phyloP scores from a whole-genome alignment of 2,888 invertebrate species.

The Merodon equestris region DNA sequence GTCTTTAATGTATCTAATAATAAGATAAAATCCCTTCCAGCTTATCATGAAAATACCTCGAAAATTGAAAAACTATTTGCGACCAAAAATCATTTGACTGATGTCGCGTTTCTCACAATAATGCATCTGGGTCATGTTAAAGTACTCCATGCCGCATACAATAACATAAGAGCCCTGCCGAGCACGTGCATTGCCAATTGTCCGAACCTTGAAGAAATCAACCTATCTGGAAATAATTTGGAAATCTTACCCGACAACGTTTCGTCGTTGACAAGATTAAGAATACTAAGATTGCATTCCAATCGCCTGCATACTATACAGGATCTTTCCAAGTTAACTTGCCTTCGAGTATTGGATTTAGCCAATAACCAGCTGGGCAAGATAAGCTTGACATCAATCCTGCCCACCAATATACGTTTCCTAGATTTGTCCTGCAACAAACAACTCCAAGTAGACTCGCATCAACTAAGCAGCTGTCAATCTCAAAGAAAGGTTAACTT shows the following conservation, averaged over 20 bases:
- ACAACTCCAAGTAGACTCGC: slow-evolving; percentile 89
- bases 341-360: slow-evolving; percentile 88
- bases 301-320: slow-evolving; percentile 88
- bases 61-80: slow-evolving; percentile 85
- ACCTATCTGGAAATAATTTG: slow-evolving; percentile 90
- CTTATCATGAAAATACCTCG: slow-evolving; percentile 81
- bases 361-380: slow-evolving; percentile 92
- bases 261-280: slow-evolving; percentile 84
- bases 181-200: slow-evolving; percentile 87
- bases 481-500: slow-evolving; percentile 89
- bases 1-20: slow-evolving; percentile 90
- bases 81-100: slow-evolving; percentile 88
- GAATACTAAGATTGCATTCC: slow-evolving; percentile 89
- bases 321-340: slow-evolving; percentile 86
- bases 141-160: slow-evolving; percentile 88
- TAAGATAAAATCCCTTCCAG: slow-evolving; percentile 85
- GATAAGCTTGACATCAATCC: slow-evolving; percentile 86
- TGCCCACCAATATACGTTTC: slow-evolving; percentile 90
- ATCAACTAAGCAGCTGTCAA: slow-evolving; percentile 88
- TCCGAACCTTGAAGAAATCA: slow-evolving; percentile 89
- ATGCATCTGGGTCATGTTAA: slow-evolving; percentile 83
- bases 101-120: slow-evolving; percentile 84
- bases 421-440: slow-evolving; percentile 91
- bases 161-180: slow-evolving; percentile 86
- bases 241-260: slow-evolving; percentile 87